phyloP scores from a whole-genome alignment of 1,140 invertebrate genomes.

The Drosophila orena region DNA sequence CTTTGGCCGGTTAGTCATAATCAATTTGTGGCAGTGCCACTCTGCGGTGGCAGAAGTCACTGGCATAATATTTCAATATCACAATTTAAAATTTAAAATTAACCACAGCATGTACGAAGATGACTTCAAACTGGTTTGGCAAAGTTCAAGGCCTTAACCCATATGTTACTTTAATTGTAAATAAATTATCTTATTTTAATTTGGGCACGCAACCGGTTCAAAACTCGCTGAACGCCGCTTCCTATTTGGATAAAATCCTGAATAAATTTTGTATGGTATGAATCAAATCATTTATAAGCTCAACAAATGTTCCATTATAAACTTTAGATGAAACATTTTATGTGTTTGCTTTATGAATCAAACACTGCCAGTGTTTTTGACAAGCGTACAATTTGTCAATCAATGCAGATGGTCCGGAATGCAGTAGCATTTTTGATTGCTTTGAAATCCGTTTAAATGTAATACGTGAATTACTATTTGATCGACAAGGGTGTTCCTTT shows the following conservation, averaged over 20 bases:
- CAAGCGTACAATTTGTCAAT: neutral
- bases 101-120: constrained; percentile 8
- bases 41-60: neutral
- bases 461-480: neutral
- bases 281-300: neutral
- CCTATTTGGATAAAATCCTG: constrained; percentile 25
- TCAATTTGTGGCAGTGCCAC: constrained; percentile 17
- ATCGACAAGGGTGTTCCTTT: constrained; percentile 5
- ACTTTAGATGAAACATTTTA: too few relatives aligned
- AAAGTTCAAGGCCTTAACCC: constrained; percentile 32
- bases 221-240: constrained; percentile 17
- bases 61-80: neutral
- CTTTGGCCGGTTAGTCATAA: constrained; percentile 29
- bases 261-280: neutral
- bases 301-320: neutral
- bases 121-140: constrained; percentile 6
- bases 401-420: neutral
- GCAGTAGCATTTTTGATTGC: neutral
- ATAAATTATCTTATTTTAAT: constrained; percentile 21
- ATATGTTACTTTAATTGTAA: constrained; percentile 30
- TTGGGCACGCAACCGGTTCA: constrained; percentile 3
- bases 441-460: neutral
- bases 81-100: constrained; percentile 1
- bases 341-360: neutral
- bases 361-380: neutral